These are phyloP conservation scores for Aphodius sticticus DNA, from an alignment of 2,888 invertebrate genomes.

Conservation along the genomic window DNA sequence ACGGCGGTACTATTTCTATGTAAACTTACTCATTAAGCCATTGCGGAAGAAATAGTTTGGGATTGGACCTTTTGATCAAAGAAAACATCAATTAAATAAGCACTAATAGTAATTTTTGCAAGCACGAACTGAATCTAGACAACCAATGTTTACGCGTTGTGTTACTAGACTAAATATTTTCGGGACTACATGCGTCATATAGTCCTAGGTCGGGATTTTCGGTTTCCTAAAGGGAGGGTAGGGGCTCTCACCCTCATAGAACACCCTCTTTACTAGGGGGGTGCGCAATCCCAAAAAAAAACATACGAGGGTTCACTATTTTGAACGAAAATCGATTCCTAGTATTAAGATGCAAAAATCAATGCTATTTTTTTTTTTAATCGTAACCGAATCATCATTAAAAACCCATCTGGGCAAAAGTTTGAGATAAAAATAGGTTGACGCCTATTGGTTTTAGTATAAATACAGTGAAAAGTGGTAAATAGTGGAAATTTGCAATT, in stretches of 20 bases:
- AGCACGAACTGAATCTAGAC: background rate
- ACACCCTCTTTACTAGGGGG: background rate
- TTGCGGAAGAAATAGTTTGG: too few relatives aligned
- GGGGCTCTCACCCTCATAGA: background rate
- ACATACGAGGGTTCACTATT: background rate
- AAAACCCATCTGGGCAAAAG: conserved; percentile 16
- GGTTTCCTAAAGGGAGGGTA: background rate
- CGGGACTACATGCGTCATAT: background rate
- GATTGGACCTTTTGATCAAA: too few relatives aligned
- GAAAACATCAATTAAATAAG: too few relatives aligned
- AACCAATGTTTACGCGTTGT: background rate
- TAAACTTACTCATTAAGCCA: too few relatives aligned
- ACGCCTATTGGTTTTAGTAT: background rate
- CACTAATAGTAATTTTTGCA: background rate
- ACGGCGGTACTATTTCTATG: too few relatives aligned
- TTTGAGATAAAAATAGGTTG: background rate
- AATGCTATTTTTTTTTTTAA: too few relatives aligned
- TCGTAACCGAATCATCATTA: too few relatives aligned
- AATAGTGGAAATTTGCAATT: too few relatives aligned
- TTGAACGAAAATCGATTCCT: background rate
- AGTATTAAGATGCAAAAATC: background rate
- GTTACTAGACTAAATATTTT: background rate
- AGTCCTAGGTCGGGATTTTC: background rate
- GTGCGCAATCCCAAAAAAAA: background rate
- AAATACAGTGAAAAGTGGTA: too few relatives aligned